Evolutionary conservation across 2,888 invertebrate genomes (phyloP).

Genomic region (Tridacna gigas): DNA sequence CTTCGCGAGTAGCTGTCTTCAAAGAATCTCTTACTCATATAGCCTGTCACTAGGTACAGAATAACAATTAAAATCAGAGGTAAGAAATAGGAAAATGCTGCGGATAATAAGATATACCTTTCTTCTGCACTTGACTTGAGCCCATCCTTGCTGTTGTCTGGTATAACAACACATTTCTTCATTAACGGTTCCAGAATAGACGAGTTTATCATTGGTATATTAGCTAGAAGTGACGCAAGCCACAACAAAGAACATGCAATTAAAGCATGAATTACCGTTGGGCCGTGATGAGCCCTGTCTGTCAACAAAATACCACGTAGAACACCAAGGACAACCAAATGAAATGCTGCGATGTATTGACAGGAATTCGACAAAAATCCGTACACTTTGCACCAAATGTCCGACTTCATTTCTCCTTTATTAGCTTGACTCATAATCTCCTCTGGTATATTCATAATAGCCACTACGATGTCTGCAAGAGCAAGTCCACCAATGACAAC

Average conservation of each 20-base stretch:
- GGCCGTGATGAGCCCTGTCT: slow-evolving; percentile 69
- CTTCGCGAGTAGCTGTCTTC: slow-evolving; percentile 76
- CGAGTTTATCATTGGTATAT: slow-evolving; percentile 69
- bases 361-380: slow-evolving; percentile 65
- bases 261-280: slow-evolving; percentile 69
- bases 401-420: slow-evolving; percentile 58
- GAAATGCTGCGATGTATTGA: slow-evolving; percentile 73
- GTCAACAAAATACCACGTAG: slow-evolving; percentile 76
- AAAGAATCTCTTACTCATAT: slow-evolving; percentile 75
- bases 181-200: slow-evolving; percentile 40
- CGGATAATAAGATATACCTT: slow-evolving; percentile 55
- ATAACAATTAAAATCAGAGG: slow-evolving; percentile 71
- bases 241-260: slow-evolving; percentile 69
- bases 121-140: slow-evolving; percentile 52
- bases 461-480: slow-evolving; percentile 71
- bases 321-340: slow-evolving; percentile 76
- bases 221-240: slow-evolving; percentile 70
- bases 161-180: slow-evolving; percentile 53
- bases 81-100: slow-evolving; percentile 73
- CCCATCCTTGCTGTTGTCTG: slow-evolving; percentile 21
- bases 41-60: slow-evolving; percentile 74
- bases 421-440: slow-evolving; percentile 69
- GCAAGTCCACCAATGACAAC: slow-evolving; percentile 75
- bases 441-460: slow-evolving; percentile 72
- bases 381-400: slow-evolving; percentile 74